phyloP scores from a whole-genome alignment of 2,888 invertebrate species.

The Dasypolia templi region DNA sequence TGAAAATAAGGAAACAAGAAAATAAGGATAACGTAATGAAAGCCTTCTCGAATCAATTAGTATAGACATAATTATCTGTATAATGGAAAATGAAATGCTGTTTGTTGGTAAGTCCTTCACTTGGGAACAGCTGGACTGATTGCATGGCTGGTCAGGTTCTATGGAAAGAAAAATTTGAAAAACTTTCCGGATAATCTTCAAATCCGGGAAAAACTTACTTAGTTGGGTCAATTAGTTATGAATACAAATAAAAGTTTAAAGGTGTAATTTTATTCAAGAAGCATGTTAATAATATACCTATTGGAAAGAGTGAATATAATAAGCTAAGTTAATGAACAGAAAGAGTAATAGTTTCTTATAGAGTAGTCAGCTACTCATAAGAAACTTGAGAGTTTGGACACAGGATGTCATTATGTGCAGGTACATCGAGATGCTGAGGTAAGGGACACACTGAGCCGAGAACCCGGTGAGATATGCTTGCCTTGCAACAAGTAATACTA shows the following conservation, averaged over 20 bases:
- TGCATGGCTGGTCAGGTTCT: too few relatives aligned
- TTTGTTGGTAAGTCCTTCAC: too few relatives aligned
- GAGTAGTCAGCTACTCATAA: slow-evolving; percentile 45
- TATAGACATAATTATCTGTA: not conserved
- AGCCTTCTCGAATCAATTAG: not conserved
- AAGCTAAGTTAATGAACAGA: slow-evolving; percentile 48
- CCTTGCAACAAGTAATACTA: too few relatives aligned
- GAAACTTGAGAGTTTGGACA: slow-evolving; percentile 65
- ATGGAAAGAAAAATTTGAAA: too few relatives aligned
- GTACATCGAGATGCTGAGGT: slow-evolving; percentile 68
- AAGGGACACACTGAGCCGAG: slow-evolving; percentile 64
- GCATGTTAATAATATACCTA: not conserved
- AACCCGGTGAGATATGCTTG: too few relatives aligned
- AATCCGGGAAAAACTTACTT: too few relatives aligned
- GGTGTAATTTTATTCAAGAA: not conserved
- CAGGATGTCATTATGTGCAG: slow-evolving; percentile 82
- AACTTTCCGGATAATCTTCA: too few relatives aligned
- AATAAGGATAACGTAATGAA: not conserved
- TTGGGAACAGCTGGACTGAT: too few relatives aligned
- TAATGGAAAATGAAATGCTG: too few relatives aligned
- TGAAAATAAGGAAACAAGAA: not conserved
- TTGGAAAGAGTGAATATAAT: slow-evolving; percentile 35
- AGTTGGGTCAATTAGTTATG: too few relatives aligned
- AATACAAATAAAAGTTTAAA: too few relatives aligned
- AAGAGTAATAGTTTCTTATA: slow-evolving; percentile 65